A percentile compares a stretch with the other conserved stretches of the same genome.
Evolutionary conservation across 2,113 vertebrate genomes (phyloP).

Genomic region (Trichechus manatus): DNA sequence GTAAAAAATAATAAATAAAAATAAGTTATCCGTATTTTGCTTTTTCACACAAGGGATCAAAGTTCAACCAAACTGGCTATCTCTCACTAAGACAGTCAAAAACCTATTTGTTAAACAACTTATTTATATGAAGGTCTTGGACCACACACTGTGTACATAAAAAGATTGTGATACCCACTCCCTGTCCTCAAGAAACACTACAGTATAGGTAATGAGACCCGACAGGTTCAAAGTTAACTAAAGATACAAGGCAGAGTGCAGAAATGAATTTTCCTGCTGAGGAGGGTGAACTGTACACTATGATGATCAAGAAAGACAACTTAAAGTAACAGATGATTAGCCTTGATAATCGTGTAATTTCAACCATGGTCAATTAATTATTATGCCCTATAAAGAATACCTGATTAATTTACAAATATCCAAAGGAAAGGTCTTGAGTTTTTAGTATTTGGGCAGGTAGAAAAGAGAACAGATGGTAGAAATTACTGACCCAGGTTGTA

Average conservation of each 20-base stretch:
- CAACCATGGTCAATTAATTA: constrained; percentile 22
- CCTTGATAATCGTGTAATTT: constrained; percentile 21
- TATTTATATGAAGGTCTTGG: constrained; percentile 38
- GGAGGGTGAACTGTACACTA: not conserved
- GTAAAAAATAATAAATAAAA: constrained; percentile 65
- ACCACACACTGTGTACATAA: not conserved
- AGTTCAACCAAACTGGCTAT: constrained; percentile 32
- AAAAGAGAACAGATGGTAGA: constrained; percentile 40
- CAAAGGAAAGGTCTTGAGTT: constrained; percentile 38
- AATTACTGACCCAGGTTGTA: not conserved
- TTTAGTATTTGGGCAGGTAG: constrained; percentile 45
- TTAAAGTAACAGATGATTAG: not conserved
- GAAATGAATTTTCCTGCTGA: constrained; percentile 25
- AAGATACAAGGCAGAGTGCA: not conserved
- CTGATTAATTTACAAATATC: not conserved
- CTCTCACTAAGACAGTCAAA: constrained; percentile 1
- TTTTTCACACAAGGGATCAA: constrained; percentile 39
- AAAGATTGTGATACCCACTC: not conserved
- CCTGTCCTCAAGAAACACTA: constrained; percentile 10
- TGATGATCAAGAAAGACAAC: not conserved
- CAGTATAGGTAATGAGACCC: not conserved
- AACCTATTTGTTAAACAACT: constrained; percentile 5
- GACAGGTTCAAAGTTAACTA: not conserved
- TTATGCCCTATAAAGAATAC: not conserved
- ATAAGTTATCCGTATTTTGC: constrained; percentile 34